Percentiles rank a stretch among this genome's conserved stretches.
Evolutionary conservation across 37 sponge, comb jelly and placozoan genomes (phyloP).

Genomic region (Trichoplax adhaerens): DNA sequence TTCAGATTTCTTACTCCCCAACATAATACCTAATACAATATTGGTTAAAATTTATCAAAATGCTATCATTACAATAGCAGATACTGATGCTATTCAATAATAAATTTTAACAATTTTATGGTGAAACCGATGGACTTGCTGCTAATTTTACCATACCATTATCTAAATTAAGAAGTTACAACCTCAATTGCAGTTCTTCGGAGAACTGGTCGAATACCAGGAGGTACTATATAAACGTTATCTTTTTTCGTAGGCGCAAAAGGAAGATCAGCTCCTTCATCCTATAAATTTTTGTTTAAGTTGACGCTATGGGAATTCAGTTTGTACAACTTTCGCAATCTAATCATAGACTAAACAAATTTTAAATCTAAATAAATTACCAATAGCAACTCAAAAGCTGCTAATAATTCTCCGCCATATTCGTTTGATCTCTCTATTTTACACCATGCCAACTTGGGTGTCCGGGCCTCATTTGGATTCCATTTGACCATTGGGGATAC

Average conservation of each 20-base stretch:
- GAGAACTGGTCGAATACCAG: conserved; percentile 7
- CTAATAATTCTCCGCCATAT: conserved; percentile 12
- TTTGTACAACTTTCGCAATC: not conserved
- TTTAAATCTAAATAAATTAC: not conserved
- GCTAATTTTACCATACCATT: no score
- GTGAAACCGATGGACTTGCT: not conserved
- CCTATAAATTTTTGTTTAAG: conserved; percentile 4
- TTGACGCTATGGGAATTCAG: no score
- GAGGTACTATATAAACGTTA: conserved; percentile 1
- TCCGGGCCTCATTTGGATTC: not conserved
- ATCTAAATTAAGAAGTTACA: no score
- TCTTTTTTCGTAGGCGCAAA: conserved; percentile 11
- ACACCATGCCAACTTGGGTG: conserved; percentile 8
- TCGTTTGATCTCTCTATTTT: not conserved
- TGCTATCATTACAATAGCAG: not conserved
- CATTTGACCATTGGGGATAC: conserved; percentile 5
- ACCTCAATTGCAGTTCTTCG: conserved; percentile 16
- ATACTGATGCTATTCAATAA: not conserved
- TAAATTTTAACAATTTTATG: not conserved
- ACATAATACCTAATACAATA: not conserved
- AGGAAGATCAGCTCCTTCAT: conserved; percentile 1
- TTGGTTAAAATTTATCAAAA: not conserved
- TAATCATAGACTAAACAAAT: not conserved
- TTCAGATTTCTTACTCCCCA: no score
- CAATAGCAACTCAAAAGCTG: conserved; percentile 16